Evolutionary conservation across 2,113 vertebrate species (phyloP), one percentile per base, ranked within the genome.

Genomic region (Amphilophus citrinellus): DNA sequence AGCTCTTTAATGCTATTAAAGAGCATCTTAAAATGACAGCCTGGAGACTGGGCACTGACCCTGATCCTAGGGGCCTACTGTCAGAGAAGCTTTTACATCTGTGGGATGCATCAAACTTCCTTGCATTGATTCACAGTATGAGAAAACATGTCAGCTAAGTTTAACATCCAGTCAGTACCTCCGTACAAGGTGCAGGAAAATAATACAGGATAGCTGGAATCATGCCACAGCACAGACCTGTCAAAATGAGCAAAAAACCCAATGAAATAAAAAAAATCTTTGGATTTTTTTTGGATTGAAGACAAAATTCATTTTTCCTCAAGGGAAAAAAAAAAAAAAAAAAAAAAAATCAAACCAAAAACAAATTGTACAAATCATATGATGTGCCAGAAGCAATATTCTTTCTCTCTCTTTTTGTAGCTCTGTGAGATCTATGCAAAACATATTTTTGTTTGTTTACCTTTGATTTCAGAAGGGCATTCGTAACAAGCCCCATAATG

Each of bases 1-100:
- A 89, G 89, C 88, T 90, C 88, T 89, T 87, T 91, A 93, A 94
- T 89, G 92, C 91, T 92, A 91, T 94, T 94, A 94, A 85, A 92
- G 86, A 90, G 83, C 82, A 88, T 93, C 93, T 92, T 90, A 88
- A 90, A 92, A 90, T 91, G 86, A 91, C 89, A 88, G 84, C 44
- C 76, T 83, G 53, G 79, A 84, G 90, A 84, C 85, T 85, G 79
- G 80, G 79, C 80, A 84, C 11, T 87, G 90, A 93, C 88, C 91
- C 92, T 56, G 89, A 92, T 93, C 81, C 80, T 66, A n/a, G 79
- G 71, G 87, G 71, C 84, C 15, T 76, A 89, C 82, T 86, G 87
- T 93, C 87, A 86, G 79, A 83, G 81, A 66, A 83, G 66, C 79
- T 17, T 60, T 27, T 83, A 58, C 77, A 90, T 92, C 77, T 78